phyloP scores from a whole-genome alignment of 1,140 invertebrate species.

The Pissodes strobi region DNA sequence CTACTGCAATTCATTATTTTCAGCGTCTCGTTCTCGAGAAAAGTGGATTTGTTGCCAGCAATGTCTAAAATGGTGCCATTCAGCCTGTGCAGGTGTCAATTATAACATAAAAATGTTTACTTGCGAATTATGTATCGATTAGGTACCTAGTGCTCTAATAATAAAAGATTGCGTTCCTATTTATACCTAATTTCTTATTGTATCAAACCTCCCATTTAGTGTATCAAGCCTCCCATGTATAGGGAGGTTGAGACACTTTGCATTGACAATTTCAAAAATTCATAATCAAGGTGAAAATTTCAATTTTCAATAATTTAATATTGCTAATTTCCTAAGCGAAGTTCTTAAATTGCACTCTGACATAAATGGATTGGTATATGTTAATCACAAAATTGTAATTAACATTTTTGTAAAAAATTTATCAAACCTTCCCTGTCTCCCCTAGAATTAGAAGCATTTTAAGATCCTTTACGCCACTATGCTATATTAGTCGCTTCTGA shows the following conservation, averaged over 20 bases:
- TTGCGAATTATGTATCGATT: not conserved
- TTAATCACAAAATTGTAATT: too few species aligned
- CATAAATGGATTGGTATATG: too few species aligned
- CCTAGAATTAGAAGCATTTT: too few species aligned
- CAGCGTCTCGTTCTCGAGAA: constrained; percentile 17
- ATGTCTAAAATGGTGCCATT: constrained; percentile 29
- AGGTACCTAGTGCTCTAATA: not conserved
- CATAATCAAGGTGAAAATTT: constrained; percentile 17
- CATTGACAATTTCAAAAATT: constrained; percentile 19
- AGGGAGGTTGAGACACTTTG: constrained; percentile 24
- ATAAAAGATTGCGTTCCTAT: constrained; percentile 11
- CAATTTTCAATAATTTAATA: constrained; percentile 18
- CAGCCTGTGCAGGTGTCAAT: constrained; percentile 20
- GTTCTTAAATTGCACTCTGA: too few species aligned
- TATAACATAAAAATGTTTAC: constrained; percentile 10
- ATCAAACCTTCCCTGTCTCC: too few species aligned
- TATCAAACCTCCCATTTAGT: constrained; percentile 18
- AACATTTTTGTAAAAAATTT: too few species aligned
- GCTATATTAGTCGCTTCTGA: too few species aligned
- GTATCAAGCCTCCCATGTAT: constrained; percentile 21
- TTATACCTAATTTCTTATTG: not conserved
- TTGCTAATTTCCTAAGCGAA: too few species aligned
- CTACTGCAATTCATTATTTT: constrained; percentile 29
- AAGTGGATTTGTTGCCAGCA: constrained; percentile 16
- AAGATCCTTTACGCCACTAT: too few species aligned